Base-by-base conservation (phyloP, 2,888 invertebrate species). In the Perizoma flavofasciatum region DNA sequence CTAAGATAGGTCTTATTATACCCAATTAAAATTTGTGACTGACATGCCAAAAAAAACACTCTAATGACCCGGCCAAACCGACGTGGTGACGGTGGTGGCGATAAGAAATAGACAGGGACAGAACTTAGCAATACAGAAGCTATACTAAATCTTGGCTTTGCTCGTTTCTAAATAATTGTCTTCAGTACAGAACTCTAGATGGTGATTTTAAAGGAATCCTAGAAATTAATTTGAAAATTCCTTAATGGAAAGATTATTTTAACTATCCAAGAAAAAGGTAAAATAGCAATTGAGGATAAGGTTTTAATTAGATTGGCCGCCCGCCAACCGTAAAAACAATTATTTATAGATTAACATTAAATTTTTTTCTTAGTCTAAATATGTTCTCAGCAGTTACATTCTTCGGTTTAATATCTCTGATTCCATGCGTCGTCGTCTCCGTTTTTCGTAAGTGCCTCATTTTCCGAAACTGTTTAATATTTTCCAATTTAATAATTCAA, bases 371-470 rank as follows among this genome's bases (percentile, higher is more conserved):
- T 71, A 65, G 50, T 69, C 70, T 72, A 66, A 83, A 72, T 69
- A 89, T 87, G 87, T 77, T 75, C 63, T 73, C 74, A 66, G 63
- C 69, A 68, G 71, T 80, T 71, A 76, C 74, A 77, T 78, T 83
- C 70, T 66, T 86, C 66, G 71, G 71, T 66, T 72, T 85, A 68
- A 50, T 85, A 66, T 71, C 74, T 71, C 71, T 59, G 56, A 66
- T 82, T 67, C 71, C 78, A 41, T 63, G 68, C 52, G 75, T 73
- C 52, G 75, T 73, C 52, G 63, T 66, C 33, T 39, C 70, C 7
- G 61, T 66, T 54, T 68, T 73, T 49, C 73, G 89, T 88, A 77
- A 87, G 89, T 84, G 7, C n/a, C 35, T 51, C 49, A 40, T 48
- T 49, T 35, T 35, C 22, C 41, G 34, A 10, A 11, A 22, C 8